Evolutionary conservation across 2,888 invertebrate species (phyloP), one percentile per base, ranked within the genome.

Genomic region (Thera obeliscata): DNA sequence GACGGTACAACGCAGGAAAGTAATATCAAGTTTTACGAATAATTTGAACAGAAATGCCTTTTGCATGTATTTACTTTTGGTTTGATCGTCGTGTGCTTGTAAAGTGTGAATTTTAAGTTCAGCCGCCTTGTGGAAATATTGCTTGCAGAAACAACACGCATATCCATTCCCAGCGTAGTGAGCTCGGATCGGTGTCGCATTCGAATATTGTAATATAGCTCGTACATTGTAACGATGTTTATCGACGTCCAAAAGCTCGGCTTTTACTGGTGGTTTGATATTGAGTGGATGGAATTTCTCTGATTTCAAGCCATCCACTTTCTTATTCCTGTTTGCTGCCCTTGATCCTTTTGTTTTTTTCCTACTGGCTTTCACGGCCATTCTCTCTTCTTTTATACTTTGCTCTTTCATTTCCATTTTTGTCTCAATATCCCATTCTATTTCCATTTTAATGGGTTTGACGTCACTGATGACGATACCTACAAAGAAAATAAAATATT

Each of bases 131-230:
- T 76, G 76, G 60, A 75, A 87, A 49, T 87, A 81, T n/a, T 81
- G 72, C 0, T 77, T 59, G 63, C 91, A 91, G 67, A 87, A 91
- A 2, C 85, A 81, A 70, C 91, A 91, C 0, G 80, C 71, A 67
- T 85, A 91, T 0, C 87, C 88, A 0, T 83, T 81, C 0, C 87
- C 86, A 0, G 81, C 82, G 11, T 83, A 80, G 54, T 83, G 81
- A 0, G 72, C 73, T 12, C 84, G 80, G 4, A 91, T 87, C 0
- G 91, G 91, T 0, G 91, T 91, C 0, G 91, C 91, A 56, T 90
- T 91, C 0, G 91, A 86, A 64, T 81, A 76, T 2, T 78, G 69
- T 3, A 90, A 67, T 64, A 90, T 84, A 43, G 83, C 82, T 55
- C 79, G 76, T 0, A 90, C 80, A 64, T 90, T 90, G 33, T 81